Conservation (phyloP, 1,140 invertebrate species). For the Centruroides sculpturatus region DNA sequence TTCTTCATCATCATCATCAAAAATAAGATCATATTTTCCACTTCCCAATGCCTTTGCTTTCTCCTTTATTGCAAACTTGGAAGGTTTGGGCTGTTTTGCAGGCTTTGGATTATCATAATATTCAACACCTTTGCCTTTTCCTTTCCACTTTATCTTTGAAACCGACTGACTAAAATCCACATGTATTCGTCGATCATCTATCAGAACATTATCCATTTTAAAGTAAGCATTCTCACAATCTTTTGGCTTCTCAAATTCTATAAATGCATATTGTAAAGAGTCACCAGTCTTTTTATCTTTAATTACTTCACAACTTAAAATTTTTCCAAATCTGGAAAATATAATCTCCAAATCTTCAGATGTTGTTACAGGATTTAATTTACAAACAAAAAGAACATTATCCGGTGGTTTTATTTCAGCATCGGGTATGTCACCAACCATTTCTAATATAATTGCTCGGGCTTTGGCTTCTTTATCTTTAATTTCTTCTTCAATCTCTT, state of each 20-base stretch:
- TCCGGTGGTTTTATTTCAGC: constrained; percentile 95
- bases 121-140: neutral
- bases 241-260: constrained; percentile 86
- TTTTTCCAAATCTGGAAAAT: constrained; percentile 90
- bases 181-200: constrained; percentile 96
- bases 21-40: neutral
- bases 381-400: constrained; percentile 98
- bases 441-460: constrained; percentile 92
- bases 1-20: neutral
- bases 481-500: constrained; percentile 75
- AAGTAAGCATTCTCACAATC: constrained; percentile 97
- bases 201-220: constrained; percentile 99
- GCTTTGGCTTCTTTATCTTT: constrained; percentile 89
- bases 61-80: too few relatives aligned
- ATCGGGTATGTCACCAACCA: constrained; percentile 94
- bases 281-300: constrained; percentile 82
- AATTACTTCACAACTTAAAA: constrained; percentile 92
- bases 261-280: constrained; percentile 97
- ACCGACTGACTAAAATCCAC: constrained; percentile 99
- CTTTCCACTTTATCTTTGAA: constrained; percentile 41
- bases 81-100: too few relatives aligned
- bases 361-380: constrained; percentile 97
- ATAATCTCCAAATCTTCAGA: constrained; percentile 97
- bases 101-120: too few relatives aligned
- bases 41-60: neutral